These are phyloP conservation scores for Sinocyclocheilus anophthalmus DNA, from an alignment of 2,113 vertebrate species.

Conservation along the genomic window DNA sequence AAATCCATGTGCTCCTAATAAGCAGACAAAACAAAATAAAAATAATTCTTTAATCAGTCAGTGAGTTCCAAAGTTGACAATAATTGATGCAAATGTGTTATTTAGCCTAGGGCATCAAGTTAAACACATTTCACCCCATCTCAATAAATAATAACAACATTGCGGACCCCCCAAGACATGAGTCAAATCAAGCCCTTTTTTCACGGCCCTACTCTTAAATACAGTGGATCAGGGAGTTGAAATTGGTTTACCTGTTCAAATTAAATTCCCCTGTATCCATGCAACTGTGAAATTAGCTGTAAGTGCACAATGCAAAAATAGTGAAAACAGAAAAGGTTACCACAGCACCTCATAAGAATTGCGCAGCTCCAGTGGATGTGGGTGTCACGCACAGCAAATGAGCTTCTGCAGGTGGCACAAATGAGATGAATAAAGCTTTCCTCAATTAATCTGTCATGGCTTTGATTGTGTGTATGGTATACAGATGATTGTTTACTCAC, in stretches of 20 bases:
- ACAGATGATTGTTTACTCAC: background rate
- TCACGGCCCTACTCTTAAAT: constrained; percentile 40
- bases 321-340: constrained; percentile 59
- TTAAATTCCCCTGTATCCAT: constrained; percentile 71
- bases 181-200: constrained; percentile 57
- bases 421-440: background rate
- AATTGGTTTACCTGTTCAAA: constrained; percentile 67
- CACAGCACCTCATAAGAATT: constrained; percentile 62
- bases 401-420: constrained; percentile 12
- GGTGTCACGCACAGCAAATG: constrained; percentile 52
- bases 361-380: constrained; percentile 34
- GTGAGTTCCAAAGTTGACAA: background rate
- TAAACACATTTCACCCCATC: background rate
- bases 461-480: background rate
- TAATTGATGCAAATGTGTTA: background rate
- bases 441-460: constrained; percentile 1
- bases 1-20: background rate
- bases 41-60: background rate
- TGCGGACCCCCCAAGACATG: no score
- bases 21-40: background rate
- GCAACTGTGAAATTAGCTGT: constrained; percentile 77
- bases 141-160: constrained; percentile 1
- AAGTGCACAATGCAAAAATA: constrained; percentile 64
- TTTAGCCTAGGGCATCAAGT: background rate
- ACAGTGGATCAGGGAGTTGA: constrained; percentile 61